Evolutionary conservation across 1,140 invertebrate genomes (phyloP).

Genomic region (Papilio machaon): DNA sequence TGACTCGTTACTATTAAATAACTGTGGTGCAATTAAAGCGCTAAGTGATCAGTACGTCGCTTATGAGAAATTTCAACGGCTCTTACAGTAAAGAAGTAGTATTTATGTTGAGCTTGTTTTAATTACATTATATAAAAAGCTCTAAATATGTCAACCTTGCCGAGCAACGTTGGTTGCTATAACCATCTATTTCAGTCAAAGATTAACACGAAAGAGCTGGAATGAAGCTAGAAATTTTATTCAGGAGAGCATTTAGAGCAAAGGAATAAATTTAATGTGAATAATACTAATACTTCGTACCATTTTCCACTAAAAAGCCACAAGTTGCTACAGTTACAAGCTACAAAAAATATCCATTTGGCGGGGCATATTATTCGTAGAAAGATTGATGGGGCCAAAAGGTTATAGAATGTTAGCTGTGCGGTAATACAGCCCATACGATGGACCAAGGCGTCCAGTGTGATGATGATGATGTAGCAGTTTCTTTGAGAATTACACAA

Average conservation of each 20-base stretch:
- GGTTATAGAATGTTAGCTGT: conserved; percentile 4
- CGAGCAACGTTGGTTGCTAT: neutral
- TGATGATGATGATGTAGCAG: neutral
- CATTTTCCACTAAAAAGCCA: neutral
- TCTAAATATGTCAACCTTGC: neutral
- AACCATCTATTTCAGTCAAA: neutral
- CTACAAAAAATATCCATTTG: neutral
- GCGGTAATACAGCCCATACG: neutral
- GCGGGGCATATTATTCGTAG: neutral
- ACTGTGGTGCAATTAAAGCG: conserved; percentile 52
- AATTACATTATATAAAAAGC: conserved; percentile 13
- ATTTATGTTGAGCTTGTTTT: conserved; percentile 15
- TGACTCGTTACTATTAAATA: conserved; percentile 62
- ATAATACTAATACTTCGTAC: neutral
- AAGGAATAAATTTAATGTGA: neutral
- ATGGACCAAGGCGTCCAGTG: neutral
- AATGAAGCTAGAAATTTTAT: neutral
- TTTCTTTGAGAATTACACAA: neutral
- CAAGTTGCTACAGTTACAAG: too few species aligned
- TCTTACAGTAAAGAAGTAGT: conserved; percentile 2
- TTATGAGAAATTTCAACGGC: conserved; percentile 32
- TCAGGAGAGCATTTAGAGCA: neutral
- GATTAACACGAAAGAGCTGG: neutral
- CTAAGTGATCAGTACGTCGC: conserved; percentile 44
- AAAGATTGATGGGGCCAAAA: neutral